Conservation (phyloP, 2,797 vertebrate species). For the Cynopterus sphinx region DNA sequence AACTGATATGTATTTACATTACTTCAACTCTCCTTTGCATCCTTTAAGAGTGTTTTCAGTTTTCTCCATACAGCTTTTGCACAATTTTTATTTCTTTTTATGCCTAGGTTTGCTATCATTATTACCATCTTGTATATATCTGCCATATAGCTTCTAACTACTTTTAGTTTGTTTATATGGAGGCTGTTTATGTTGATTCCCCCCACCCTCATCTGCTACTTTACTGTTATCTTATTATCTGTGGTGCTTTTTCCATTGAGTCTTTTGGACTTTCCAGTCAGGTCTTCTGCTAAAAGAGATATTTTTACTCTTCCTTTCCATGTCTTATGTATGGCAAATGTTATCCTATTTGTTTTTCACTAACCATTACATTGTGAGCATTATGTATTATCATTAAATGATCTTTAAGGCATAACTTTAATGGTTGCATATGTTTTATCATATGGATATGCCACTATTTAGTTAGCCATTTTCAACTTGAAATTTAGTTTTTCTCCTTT, state of each 20-base stretch:
- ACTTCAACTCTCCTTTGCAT: not conserved
- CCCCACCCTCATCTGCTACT: not conserved
- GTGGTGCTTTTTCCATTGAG: not conserved
- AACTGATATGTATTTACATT: not conserved
- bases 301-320: not conserved
- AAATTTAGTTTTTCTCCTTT: slow-evolving; percentile 4
- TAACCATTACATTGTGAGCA: not conserved
- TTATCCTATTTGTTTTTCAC: slow-evolving; percentile 10
- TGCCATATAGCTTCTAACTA: not conserved
- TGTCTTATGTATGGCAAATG: not conserved
- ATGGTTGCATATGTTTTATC: not conserved
- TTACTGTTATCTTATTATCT: not conserved
- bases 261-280: not conserved
- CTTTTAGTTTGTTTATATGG: not conserved
- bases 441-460: not conserved
- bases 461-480: not conserved
- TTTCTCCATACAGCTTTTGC: not conserved
- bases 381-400: not conserved
- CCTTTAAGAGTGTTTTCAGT: not conserved
- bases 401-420: not conserved
- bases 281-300: not conserved
- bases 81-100: not conserved
- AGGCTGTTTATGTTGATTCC: not conserved
- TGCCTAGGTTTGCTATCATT: not conserved
- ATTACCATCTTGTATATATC: not conserved